Evolutionary conservation across 2,797 vertebrate genomes (phyloP), one percentile per base, ranked within the genome.

Genomic region (Carcharodon carcharias): DNA sequence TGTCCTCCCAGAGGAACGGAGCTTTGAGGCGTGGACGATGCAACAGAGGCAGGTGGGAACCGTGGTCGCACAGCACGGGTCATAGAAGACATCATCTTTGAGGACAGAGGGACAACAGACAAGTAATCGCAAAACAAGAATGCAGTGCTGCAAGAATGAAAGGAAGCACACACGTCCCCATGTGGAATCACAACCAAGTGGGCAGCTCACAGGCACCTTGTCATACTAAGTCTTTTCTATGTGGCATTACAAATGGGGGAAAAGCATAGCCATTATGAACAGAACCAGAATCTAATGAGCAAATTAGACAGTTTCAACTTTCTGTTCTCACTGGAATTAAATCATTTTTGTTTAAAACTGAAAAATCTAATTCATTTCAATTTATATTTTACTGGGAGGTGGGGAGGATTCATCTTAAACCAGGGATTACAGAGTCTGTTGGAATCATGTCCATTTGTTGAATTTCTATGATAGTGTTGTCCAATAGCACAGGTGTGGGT

Each of bases 61-160:
- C 98, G 98, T 97, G 98, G 97, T 97, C 98, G 98, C 97, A 98
- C 98, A 92, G 98, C 97, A 98, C 98, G 98, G 97, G 97, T 97
- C 97, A 98, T 98, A 96, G 98, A 97, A 97, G 98, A 97, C 98
- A 99, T 97, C 99, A 99, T 98, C 98, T 98, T 98, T 97, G 97
- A 98, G 98, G 98, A 98, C 97, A 98, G 98, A 98, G 98, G 98
- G 98, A 98, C 98, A 98, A 98, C 98, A 98, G 97, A 98, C 98
- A 98, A 98, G 98, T 98, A 98, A 98, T 98, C 97, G 97, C 97
- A 98, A 98, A 98, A 98, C 97, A 98, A 98, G 97, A 98, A 98
- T 97, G 97, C 97, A 98, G 98, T 96, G 97, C 97, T 96, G 97
- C 97, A 97, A 97, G 97, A 97, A 97, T 97, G 97, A 96, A 97